A percentile compares a stretch with the other conserved stretches of the same genome.
Conservation (phyloP, 2,797 vertebrate genomes). For the Hyperoplus immaculatus region DNA sequence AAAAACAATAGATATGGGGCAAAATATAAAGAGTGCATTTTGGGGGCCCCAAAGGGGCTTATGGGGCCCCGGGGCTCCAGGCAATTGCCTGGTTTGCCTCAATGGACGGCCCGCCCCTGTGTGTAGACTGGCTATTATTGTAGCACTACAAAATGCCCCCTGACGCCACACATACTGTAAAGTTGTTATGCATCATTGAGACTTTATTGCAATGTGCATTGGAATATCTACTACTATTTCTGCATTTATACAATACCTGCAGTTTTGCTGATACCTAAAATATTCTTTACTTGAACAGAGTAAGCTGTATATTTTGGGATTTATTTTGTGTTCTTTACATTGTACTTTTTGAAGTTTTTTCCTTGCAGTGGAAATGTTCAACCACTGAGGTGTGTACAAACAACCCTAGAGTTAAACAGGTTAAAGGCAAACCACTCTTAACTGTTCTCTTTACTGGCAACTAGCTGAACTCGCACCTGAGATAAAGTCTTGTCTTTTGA, state of each 20-base stretch:
- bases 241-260: constrained; percentile 4
- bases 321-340: not conserved
- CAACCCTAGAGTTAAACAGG: not conserved
- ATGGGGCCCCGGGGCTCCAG: too few relatives aligned
- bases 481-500: constrained; percentile 3
- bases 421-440: constrained; percentile 9
- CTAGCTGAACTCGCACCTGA: constrained; percentile 11
- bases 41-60: too few relatives aligned
- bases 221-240: not conserved
- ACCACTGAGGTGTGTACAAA: not conserved
- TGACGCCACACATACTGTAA: not conserved
- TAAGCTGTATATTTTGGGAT: not conserved
- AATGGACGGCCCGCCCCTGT: too few relatives aligned
- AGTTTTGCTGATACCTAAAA: not conserved
- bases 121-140: constrained; percentile 22
- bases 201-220: not conserved
- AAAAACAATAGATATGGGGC: too few relatives aligned
- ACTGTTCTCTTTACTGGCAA: constrained; percentile 15
- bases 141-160: constrained; percentile 1
- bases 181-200: not conserved
- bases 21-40: too few relatives aligned
- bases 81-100: too few relatives aligned
- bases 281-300: constrained; percentile 1
- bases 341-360: not conserved
- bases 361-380: not conserved